phyloP scores from a whole-genome alignment of 2,113 vertebrate species.

The Pardalotus punctatus region DNA sequence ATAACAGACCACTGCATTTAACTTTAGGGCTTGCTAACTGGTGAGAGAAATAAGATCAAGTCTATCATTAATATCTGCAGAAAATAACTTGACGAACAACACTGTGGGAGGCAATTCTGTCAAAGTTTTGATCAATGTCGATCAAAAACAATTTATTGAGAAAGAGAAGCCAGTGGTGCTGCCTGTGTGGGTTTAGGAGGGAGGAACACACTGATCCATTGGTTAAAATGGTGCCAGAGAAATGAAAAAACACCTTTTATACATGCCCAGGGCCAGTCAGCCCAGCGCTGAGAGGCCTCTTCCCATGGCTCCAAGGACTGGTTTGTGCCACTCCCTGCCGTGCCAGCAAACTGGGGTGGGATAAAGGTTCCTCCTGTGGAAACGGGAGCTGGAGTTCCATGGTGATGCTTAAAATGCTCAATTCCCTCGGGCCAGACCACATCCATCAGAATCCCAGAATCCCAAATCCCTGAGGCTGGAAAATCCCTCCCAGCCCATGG shows the following conservation, averaged over 20 bases:
- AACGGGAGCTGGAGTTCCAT: background rate
- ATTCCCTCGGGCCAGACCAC: no score
- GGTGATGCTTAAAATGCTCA: background rate
- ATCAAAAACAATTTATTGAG: background rate
- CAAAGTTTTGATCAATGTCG: background rate
- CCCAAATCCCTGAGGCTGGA: background rate
- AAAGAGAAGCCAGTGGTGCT: background rate
- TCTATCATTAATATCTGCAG: background rate
- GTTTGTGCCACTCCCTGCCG: background rate
- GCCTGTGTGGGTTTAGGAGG: background rate
- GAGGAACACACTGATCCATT: background rate
- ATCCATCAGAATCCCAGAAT: background rate
- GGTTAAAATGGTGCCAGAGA: background rate
- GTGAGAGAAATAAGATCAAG: background rate
- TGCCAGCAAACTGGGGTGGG: background rate
- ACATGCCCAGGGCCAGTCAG: background rate
- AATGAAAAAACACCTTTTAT: background rate
- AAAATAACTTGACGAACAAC: background rate
- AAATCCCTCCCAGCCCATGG: fast-evolving
- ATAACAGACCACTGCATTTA: background rate
- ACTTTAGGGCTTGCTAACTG: background rate
- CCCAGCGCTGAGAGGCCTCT: background rate
- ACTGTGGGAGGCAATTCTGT: background rate
- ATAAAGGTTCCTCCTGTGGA: background rate
- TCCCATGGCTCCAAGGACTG: fast-evolving